Evolutionary conservation across 37 sponge, comb jelly and placozoan genomes (phyloP).

Genomic region (Chondrilla cf. caribensis): DNA sequence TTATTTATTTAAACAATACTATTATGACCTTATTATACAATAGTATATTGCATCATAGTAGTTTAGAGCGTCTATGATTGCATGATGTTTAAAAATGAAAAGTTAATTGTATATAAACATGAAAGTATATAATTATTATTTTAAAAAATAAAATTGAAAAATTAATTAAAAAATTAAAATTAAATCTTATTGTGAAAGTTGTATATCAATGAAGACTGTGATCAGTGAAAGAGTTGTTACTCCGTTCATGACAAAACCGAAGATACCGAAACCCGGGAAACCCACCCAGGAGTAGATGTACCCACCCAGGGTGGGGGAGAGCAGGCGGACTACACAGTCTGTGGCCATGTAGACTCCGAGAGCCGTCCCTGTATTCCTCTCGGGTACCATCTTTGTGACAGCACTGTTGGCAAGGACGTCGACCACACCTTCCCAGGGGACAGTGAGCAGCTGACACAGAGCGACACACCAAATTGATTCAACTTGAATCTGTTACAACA

Average conservation of each 20-base stretch:
- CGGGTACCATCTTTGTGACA: constrained; percentile 68
- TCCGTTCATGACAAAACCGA: constrained; percentile 61
- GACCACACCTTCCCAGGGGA: constrained; percentile 59
- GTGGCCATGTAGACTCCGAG: constrained; percentile 79
- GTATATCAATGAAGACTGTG: no score
- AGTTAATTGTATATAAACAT: no score
- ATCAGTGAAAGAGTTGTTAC: constrained; percentile 7
- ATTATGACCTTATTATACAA: no score
- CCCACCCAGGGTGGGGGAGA: constrained; percentile 65
- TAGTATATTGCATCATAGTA: no score
- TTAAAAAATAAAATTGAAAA: no score
- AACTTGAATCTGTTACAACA: no score
- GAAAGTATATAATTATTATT: no score
- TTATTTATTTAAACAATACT: no score
- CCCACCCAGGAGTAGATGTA: constrained; percentile 66
- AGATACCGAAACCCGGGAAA: constrained; percentile 56
- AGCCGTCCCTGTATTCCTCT: constrained; percentile 47
- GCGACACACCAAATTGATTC: not conserved
- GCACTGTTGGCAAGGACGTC: constrained; percentile 53
- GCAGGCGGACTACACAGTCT: constrained; percentile 48
- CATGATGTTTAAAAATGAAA: no score
- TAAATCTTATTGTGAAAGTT: no score
- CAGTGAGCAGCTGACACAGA: constrained; percentile 35
- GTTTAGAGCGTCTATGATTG: no score
- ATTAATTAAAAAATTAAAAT: no score